Evolutionary conservation across 2,797 vertebrate species (phyloP).

Genomic region (Ctenopoma kingsleyae): DNA sequence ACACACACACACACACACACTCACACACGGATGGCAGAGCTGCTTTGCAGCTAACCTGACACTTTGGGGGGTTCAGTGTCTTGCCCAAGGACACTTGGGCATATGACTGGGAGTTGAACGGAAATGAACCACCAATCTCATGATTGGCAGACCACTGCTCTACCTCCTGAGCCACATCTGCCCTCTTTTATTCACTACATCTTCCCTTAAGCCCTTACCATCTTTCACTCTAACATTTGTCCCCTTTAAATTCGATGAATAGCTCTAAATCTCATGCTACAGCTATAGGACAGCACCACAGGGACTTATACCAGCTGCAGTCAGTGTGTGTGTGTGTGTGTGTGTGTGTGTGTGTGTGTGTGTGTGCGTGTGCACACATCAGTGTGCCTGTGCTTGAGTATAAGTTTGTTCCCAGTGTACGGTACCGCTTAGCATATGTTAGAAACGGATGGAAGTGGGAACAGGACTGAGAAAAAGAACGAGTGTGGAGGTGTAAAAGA

Average conservation of each 20-base stretch:
- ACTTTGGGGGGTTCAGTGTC: too few species aligned
- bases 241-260: constrained; percentile 48
- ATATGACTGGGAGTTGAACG: too few species aligned
- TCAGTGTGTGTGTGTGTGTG: neutral
- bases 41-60: too few species aligned
- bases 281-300: constrained; percentile 48
- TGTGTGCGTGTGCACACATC: neutral
- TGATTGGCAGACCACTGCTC: too few species aligned
- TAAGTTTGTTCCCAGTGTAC: neutral
- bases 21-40: too few species aligned
- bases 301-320: constrained; percentile 35
- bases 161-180: too few species aligned
- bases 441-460: constrained; percentile 21
- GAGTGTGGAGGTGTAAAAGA: constrained; percentile 10
- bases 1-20: too few species aligned
- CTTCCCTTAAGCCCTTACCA: constrained; percentile 26
- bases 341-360: constrained; percentile 7
- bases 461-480: constrained; percentile 9
- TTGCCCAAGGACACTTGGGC: too few species aligned
- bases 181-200: constrained; percentile 1
- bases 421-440: constrained; percentile 27
- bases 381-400: constrained; percentile 12
- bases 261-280: constrained; percentile 42
- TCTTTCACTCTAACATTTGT: constrained; percentile 36
- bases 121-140: too few species aligned